Evolutionary conservation across 1,140 invertebrate species (phyloP).

Genomic region (Chironomus tepperi): DNA sequence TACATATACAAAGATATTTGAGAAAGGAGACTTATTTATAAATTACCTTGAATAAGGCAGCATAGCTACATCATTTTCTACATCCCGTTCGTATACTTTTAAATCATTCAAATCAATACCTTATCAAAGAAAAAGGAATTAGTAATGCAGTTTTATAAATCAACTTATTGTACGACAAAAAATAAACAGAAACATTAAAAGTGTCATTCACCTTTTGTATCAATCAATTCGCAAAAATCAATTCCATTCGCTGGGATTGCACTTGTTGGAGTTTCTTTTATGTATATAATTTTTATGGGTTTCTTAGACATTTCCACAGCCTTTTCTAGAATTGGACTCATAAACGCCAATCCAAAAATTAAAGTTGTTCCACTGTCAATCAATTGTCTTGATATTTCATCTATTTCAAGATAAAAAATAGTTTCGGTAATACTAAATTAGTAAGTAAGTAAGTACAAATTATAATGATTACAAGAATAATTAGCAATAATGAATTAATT

Average conservation of each 20-base stretch:
- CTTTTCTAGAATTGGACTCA: constrained; percentile 41
- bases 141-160: not conserved
- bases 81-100: constrained; percentile 37
- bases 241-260: constrained; percentile 43
- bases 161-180: not conserved
- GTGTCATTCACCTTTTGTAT: constrained; percentile 34
- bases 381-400: constrained; percentile 66
- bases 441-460: constrained; percentile 25
- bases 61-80: constrained; percentile 43
- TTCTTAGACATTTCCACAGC: constrained; percentile 40
- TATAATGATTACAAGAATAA: too few relatives aligned
- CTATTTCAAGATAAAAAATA: constrained; percentile 43
- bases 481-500: too few relatives aligned
- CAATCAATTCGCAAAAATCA: constrained; percentile 47
- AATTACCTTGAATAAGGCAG: constrained; percentile 53
- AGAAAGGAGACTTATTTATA: not conserved
- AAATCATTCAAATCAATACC: constrained; percentile 41
- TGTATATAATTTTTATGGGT: constrained; percentile 47
- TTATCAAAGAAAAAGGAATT: constrained; percentile 26
- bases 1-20: not conserved
- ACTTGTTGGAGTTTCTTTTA: constrained; percentile 40
- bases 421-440: not conserved
- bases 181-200: not conserved
- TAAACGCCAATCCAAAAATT: constrained; percentile 52
- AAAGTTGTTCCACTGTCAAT: constrained; percentile 53